phyloP scores from a whole-genome alignment of 2,888 invertebrate species.

The Hemicrepidius hirtus region DNA sequence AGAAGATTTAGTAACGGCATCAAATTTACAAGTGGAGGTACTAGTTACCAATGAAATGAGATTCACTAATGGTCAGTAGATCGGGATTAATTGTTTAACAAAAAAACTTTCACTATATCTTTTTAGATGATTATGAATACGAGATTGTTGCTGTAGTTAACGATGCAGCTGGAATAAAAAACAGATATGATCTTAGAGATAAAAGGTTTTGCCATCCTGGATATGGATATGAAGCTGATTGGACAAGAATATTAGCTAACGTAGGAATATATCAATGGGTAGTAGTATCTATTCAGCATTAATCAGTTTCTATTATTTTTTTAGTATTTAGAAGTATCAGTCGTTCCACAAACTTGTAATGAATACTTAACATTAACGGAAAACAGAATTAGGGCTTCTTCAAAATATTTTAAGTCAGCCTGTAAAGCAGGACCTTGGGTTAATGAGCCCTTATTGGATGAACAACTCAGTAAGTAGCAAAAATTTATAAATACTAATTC shows the following conservation, averaged over 20 bases:
- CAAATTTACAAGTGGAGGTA: constrained; percentile 80
- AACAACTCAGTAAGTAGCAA: constrained; percentile 82
- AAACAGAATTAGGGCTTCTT: constrained; percentile 84
- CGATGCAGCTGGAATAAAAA: constrained; percentile 76
- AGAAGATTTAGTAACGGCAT: constrained; percentile 87
- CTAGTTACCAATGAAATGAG: constrained; percentile 83
- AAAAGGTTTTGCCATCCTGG: constrained; percentile 90
- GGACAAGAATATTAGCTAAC: constrained; percentile 83
- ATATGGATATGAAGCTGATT: constrained; percentile 81
- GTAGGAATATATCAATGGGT: constrained; percentile 73
- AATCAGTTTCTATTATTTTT: too few species aligned
- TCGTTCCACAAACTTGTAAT: constrained; percentile 84
- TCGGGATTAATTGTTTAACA: not conserved
- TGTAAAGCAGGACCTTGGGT: constrained; percentile 94
- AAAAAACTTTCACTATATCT: not conserved
- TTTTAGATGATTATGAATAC: constrained; percentile 74
- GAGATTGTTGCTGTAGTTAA: constrained; percentile 81
- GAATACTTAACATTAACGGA: constrained; percentile 81
- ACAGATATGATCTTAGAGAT: constrained; percentile 78
- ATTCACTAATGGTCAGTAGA: constrained; percentile 73
- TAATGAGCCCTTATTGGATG: constrained; percentile 78
- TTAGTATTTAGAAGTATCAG: constrained; percentile 83
- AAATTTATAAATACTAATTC: too few species aligned
- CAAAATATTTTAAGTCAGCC: constrained; percentile 84
- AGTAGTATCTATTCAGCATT: too few species aligned